Evolutionary conservation across 2,797 vertebrate species (phyloP).

Genomic region (Spondyliosoma cantharus): DNA sequence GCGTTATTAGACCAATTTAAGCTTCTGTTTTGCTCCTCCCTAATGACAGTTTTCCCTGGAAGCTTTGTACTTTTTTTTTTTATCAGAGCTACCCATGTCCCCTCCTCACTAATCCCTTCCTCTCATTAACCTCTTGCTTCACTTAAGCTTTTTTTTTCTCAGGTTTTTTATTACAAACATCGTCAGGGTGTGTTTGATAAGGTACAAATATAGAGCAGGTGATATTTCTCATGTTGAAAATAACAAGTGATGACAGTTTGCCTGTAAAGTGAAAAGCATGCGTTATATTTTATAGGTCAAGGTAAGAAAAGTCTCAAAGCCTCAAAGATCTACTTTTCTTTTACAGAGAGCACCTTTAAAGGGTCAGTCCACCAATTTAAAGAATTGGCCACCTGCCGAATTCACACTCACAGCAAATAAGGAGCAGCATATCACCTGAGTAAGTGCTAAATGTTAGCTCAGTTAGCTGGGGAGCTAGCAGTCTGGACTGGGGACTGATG

Average conservation of each 20-base stretch:
- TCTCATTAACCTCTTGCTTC: conserved; percentile 46
- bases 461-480: too few relatives aligned
- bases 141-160: conserved; percentile 6
- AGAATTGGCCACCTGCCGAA: too few relatives aligned
- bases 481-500: too few relatives aligned
- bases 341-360: too few relatives aligned
- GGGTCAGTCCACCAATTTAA: too few relatives aligned
- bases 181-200: conserved; percentile 15
- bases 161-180: conserved; percentile 15
- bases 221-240: not conserved
- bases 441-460: too few relatives aligned
- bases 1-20: conserved; percentile 52
- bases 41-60: conserved; percentile 61
- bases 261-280: not conserved
- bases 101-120: conserved; percentile 45
- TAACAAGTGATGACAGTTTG: not conserved
- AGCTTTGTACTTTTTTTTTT: conserved; percentile 38
- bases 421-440: too few relatives aligned
- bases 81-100: conserved; percentile 36
- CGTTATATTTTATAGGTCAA: conserved; percentile 10
- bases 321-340: too few relatives aligned
- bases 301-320: too few relatives aligned
- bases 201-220: not conserved
- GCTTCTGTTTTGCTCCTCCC: conserved; percentile 40
- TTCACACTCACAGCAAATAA: too few relatives aligned